These are phyloP conservation scores for Avahi laniger DNA, from an alignment of 2,797 vertebrate species.

Conservation along the genomic window DNA sequence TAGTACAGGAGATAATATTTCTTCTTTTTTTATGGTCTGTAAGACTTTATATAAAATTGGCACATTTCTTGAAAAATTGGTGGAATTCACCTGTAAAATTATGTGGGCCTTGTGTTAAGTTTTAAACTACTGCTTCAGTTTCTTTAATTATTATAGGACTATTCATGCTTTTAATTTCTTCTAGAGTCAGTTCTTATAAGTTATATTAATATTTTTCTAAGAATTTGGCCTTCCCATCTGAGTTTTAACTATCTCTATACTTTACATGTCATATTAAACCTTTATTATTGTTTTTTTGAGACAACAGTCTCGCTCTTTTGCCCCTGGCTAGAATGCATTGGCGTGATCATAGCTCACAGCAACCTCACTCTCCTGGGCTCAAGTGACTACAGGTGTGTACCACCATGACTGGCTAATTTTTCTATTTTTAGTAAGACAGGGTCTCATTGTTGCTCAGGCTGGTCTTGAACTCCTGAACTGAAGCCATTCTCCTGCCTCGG, in stretches of 20 bases:
- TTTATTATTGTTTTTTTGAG: neutral
- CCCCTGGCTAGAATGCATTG: neutral
- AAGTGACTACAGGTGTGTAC: neutral
- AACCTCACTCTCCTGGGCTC: neutral
- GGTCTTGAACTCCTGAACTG: neutral
- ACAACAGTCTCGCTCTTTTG: neutral
- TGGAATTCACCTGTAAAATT: neutral
- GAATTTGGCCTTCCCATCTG: neutral
- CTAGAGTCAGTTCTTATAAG: neutral
- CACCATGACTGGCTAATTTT: neutral
- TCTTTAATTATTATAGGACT: constrained; percentile 10
- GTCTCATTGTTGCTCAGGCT: neutral
- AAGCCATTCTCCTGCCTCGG: neutral
- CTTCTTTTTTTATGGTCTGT: neutral
- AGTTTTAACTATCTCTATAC: constrained; percentile 35
- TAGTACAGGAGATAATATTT: neutral
- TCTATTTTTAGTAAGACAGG: neutral
- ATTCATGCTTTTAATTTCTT: neutral
- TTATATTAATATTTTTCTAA: constrained; percentile 16
- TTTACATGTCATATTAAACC: neutral
- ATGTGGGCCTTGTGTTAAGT: neutral
- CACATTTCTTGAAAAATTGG: constrained; percentile 6
- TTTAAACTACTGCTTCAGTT: neutral
- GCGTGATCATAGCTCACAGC: neutral
- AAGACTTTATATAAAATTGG: neutral